Evolutionary conservation across 2,888 invertebrate genomes (phyloP).

Genomic region (Troides oblongomaculatus): DNA sequence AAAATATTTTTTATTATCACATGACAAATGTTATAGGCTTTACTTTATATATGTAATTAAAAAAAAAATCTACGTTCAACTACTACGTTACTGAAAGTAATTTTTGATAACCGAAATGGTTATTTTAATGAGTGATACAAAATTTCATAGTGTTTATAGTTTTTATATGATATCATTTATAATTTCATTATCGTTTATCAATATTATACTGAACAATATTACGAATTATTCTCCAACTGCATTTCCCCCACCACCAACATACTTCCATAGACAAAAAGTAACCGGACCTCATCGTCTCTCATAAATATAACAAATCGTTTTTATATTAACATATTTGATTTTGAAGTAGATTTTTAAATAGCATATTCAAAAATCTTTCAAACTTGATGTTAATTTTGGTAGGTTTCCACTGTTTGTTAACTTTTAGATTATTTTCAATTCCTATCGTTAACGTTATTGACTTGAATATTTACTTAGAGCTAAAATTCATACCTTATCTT

Average conservation of each 20-base stretch:
- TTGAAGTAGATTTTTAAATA: background rate
- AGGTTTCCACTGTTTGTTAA: slow-evolving; percentile 13
- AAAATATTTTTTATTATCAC: too few relatives aligned
- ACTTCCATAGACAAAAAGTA: background rate
- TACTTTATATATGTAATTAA: too few relatives aligned
- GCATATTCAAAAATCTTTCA: background rate
- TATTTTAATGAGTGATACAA: background rate
- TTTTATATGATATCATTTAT: slow-evolving; percentile 11
- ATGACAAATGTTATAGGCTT: too few relatives aligned
- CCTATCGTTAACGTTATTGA: too few relatives aligned
- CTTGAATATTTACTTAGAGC: too few relatives aligned
- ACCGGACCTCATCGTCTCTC: background rate
- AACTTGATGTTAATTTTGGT: slow-evolving; percentile 10
- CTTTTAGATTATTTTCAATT: background rate
- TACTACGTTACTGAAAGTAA: too few relatives aligned
- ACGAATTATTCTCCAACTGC: background rate
- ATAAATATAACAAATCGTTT: background rate
- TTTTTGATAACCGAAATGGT: background rate
- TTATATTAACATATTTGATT: background rate
- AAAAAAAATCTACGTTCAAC: too few relatives aligned
- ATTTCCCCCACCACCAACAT: background rate
- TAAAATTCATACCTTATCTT: too few relatives aligned
- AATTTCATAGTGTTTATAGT: background rate
- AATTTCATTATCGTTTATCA: background rate
- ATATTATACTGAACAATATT: background rate